A percentile compares a stretch with the other conserved stretches of the same genome.
phyloP scores from a whole-genome alignment of 2,888 invertebrate species.

The Rotaria sp. region DNA sequence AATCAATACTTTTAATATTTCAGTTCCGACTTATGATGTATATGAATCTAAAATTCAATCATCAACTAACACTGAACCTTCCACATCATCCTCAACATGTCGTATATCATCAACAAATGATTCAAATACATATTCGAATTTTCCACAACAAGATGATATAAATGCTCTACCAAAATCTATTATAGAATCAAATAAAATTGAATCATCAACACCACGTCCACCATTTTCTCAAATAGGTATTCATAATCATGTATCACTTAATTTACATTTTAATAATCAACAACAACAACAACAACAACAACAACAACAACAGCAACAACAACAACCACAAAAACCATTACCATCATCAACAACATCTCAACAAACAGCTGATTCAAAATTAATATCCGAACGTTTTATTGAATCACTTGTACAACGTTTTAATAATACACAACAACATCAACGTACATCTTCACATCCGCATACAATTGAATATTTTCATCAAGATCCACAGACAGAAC shows the following conservation, averaged over 20 bases:
- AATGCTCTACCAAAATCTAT: not conserved
- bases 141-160: not conserved
- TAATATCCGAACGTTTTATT: not conserved
- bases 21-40: not conserved
- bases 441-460: not conserved
- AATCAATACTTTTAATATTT: not conserved
- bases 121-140: not conserved
- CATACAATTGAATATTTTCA: slow-evolving; percentile 17
- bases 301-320: not conserved
- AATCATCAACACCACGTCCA: not conserved
- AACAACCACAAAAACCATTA: not conserved
- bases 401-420: slow-evolving; percentile 24
- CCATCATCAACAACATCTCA: not conserved
- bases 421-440: slow-evolving; percentile 30
- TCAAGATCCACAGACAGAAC: not conserved
- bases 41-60: not conserved
- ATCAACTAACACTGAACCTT: not conserved
- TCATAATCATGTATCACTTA: slow-evolving; percentile 9
- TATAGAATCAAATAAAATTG: not conserved
- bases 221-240: slow-evolving; percentile 29
- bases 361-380: not conserved
- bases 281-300: not conserved
- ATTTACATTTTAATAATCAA: slow-evolving; percentile 19
- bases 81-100: not conserved
- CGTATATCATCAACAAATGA: not conserved